These are phyloP conservation scores for Bucco capensis DNA, from an alignment of 2,113 vertebrate species.

Conservation along the genomic window DNA sequence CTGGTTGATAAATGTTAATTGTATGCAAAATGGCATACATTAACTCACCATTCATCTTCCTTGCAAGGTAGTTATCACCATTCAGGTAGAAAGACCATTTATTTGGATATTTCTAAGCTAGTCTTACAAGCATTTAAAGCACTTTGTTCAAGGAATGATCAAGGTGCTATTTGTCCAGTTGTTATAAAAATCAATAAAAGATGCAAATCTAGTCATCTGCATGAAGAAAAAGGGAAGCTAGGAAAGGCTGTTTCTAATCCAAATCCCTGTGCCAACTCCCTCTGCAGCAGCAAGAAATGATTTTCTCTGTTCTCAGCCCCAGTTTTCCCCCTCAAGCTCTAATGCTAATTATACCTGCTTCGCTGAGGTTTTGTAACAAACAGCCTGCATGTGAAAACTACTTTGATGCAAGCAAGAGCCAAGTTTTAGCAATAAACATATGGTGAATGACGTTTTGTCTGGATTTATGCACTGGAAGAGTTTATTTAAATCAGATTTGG, in stretches of 20 bases:
- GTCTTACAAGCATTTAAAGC: conserved; percentile 21
- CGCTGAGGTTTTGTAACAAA: conserved; percentile 51
- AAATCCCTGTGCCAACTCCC: not conserved
- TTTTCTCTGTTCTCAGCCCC: conserved; percentile 11
- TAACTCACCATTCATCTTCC: not conserved
- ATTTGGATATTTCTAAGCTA: conserved; percentile 18
- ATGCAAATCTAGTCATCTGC: not conserved
- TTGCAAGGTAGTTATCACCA: not conserved
- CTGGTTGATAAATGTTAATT: conserved; percentile 56
- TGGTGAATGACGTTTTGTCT: conserved; percentile 54
- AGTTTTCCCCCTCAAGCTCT: conserved; percentile 8
- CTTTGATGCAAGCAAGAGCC: conserved; percentile 32
- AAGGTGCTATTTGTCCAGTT: not conserved
- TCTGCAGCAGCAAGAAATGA: conserved; percentile 14
- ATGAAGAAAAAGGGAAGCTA: not conserved
- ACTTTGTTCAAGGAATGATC: conserved; percentile 8
- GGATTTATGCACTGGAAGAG: conserved; percentile 17
- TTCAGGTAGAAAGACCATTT: not conserved
- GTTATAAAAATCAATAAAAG: conserved; percentile 20
- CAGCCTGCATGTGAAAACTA: conserved; percentile 37
- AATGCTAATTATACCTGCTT: conserved; percentile 63
- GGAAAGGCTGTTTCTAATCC: not conserved
- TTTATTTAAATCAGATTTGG: conserved; percentile 56
- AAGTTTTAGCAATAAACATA: conserved; percentile 65
- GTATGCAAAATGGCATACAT: conserved; percentile 37